These are phyloP conservation scores for Butorides virescens DNA, from an alignment of 2,113 vertebrate species.

Conservation along the genomic window DNA sequence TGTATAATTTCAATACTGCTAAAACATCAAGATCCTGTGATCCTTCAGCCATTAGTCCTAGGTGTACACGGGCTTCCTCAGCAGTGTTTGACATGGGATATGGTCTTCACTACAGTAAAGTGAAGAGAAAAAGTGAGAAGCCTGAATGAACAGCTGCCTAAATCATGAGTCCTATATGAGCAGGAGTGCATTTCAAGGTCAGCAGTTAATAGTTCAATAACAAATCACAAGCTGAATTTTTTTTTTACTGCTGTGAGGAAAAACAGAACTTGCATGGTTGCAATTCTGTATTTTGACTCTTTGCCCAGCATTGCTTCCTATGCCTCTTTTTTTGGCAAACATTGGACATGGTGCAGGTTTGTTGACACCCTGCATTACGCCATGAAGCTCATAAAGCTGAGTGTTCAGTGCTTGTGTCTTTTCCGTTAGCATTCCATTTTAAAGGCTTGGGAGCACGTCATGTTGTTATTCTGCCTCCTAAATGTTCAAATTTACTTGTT, in stretches of 20 bases:
- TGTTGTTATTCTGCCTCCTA: background rate
- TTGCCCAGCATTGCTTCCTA: background rate
- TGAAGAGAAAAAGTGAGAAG: constrained; percentile 14
- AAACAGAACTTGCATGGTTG: constrained; percentile 14
- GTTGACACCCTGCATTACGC: background rate
- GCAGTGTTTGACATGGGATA: background rate
- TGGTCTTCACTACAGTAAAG: background rate
- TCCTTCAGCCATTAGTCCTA: background rate
- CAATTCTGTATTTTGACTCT: background rate
- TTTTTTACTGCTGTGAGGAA: constrained; percentile 1
- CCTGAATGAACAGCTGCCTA: background rate
- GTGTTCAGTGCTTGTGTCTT: background rate
- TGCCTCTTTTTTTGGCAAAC: background rate
- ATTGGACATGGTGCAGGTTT: background rate
- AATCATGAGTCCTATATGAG: background rate
- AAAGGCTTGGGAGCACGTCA: background rate
- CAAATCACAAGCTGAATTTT: constrained; percentile 17
- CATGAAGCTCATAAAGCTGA: background rate
- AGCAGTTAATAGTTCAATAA: constrained; percentile 8
- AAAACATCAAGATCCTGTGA: background rate
- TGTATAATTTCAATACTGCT: background rate
- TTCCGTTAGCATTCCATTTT: background rate
- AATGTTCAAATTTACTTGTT: background rate
- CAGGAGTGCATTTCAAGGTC: background rate
- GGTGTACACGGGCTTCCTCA: background rate